phyloP scores from a whole-genome alignment of 2,797 vertebrate species.

The Molossus alvarezi region DNA sequence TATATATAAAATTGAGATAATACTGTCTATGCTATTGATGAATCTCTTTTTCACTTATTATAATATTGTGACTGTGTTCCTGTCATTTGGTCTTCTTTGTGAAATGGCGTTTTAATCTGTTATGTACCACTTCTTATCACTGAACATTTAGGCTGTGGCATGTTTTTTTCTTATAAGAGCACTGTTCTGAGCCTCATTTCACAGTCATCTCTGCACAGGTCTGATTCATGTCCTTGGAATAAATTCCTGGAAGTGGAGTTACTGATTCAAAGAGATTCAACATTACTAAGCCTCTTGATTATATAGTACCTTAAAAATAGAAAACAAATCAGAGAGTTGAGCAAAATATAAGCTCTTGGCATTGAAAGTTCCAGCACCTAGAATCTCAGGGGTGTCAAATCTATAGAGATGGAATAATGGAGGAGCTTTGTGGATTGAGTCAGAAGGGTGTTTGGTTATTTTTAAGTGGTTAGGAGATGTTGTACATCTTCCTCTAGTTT shows the following conservation, averaged over 20 bases:
- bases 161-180: slow-evolving; percentile 68
- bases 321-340: slow-evolving; percentile 34
- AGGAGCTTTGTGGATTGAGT: background rate
- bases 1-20: background rate
- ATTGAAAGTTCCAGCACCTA: background rate
- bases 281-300: slow-evolving; percentile 67
- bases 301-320: slow-evolving; percentile 39
- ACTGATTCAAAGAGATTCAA: slow-evolving; percentile 55
- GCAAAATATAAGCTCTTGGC: slow-evolving; percentile 20
- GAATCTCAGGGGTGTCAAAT: background rate
- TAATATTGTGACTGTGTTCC: background rate
- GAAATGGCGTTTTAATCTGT: slow-evolving; percentile 40
- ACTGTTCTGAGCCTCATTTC: slow-evolving; percentile 61
- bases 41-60: slow-evolving; percentile 29
- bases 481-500: slow-evolving; percentile 18
- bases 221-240: slow-evolving; percentile 59
- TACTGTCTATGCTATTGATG: background rate
- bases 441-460: slow-evolving; percentile 47
- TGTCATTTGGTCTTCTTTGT: slow-evolving; percentile 55
- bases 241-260: slow-evolving; percentile 73
- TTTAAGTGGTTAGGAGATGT: slow-evolving; percentile 22
- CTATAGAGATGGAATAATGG: background rate
- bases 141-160: slow-evolving; percentile 13
- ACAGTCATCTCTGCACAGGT: background rate
- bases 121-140: background rate